A percentile compares a stretch with the other conserved stretches of the same genome.
Conservation (phyloP, 2,113 vertebrate genomes). For the Mugil cephalus region DNA sequence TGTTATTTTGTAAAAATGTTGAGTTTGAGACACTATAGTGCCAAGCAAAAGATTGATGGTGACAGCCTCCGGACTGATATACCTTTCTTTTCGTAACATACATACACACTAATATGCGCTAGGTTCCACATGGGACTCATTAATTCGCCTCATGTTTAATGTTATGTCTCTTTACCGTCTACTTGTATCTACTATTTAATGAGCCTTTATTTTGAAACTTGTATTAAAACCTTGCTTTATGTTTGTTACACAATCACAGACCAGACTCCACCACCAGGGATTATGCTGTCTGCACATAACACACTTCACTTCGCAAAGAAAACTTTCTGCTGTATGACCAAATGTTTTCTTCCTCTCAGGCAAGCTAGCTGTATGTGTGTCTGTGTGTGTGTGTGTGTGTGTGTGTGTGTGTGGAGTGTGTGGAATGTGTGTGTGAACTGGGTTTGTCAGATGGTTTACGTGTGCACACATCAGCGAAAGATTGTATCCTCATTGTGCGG, state of each 20-base stretch:
- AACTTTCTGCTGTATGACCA: conserved; percentile 43
- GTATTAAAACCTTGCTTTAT: conserved; percentile 29
- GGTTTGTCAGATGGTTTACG: conserved; percentile 23
- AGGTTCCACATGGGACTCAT: conserved; percentile 52
- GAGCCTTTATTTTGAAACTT: conserved; percentile 33
- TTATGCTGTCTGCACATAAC: conserved; percentile 4
- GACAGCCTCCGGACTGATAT: conserved; percentile 18
- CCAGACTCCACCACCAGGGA: conserved; percentile 36
- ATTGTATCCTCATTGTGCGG: conserved; percentile 39
- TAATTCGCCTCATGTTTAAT: conserved; percentile 35
- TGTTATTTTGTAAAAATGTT: too few relatives aligned
- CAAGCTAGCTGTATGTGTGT: conserved; percentile 10
- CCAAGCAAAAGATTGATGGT: not conserved
- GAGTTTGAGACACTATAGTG: too few relatives aligned
- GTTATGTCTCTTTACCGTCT: conserved; percentile 14
- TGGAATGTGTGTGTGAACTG: too few relatives aligned
- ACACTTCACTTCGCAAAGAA: conserved; percentile 35
- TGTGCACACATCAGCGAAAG: conserved; percentile 31
- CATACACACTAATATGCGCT: not conserved
- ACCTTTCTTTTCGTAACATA: conserved; percentile 13
- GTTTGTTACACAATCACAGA: not conserved
- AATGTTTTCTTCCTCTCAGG: conserved; percentile 16
- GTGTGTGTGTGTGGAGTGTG: too few relatives aligned
- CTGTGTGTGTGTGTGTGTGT: not conserved
- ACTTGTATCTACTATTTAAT: conserved; percentile 27